Evolutionary conservation across 2,113 vertebrate species (phyloP), one percentile per base, ranked within the genome.

Genomic region (Antechinus stuartii): DNA sequence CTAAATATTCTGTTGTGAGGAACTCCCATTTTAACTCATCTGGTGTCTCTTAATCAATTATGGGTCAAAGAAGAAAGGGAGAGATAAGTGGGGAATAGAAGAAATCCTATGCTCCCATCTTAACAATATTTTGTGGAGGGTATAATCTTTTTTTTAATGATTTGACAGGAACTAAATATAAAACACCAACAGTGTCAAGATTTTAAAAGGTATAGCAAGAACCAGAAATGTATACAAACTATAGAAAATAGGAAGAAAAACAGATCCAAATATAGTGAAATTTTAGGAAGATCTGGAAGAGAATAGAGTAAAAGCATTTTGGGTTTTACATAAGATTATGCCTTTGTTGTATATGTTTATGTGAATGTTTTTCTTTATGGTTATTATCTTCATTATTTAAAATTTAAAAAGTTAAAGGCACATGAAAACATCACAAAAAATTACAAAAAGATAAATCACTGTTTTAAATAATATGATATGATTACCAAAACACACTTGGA

Each of bases 351-450:
- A 35, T 27, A 16, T 84, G 26, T 54, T 19, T 30, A 19, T 61
- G 47, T 56, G 50, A 68, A 35, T 68, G 19, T 9, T 57, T 46
- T 47, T 9, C 35, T n/a, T 42, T 53, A 25, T 93, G 22, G 24
- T 91, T 61, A 61, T 26, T 24, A 49, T 16, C n/a, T 10, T 9
- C 93, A 94, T 53, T 94, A 54, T 50, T 89, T 95, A 93, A 94
- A 54, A 76, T 49, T 49, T 49, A 49, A 49, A 49, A 49, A 76
- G 4, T 19, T n/a, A n/a, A n/a, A 76, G 84, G 14, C 16, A 94
- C 2, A 95, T 27, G 94, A 90, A 96, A 76, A 76, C 35, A 93
- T 89, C 27, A 96, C 30, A 94, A 46, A 92, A 56, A 91, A n/a
- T n/a, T n/a, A 8, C 42, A 96, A 93, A 56, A 68, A 89, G 54